These are phyloP conservation scores for Leptodactylus fallax DNA, from an alignment of 2,797 vertebrate species.

Conservation along the genomic window DNA sequence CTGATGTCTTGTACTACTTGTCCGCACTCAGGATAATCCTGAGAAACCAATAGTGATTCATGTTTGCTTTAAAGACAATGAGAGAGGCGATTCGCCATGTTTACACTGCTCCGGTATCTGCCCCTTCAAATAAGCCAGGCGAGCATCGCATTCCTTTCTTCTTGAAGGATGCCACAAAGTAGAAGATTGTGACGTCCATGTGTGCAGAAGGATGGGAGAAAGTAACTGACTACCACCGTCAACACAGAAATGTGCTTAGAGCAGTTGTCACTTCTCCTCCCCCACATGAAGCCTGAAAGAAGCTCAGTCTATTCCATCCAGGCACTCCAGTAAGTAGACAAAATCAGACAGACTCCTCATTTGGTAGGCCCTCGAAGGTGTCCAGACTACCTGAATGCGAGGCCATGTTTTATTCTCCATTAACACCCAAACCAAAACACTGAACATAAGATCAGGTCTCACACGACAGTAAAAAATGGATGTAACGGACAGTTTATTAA, in stretches of 20 bases:
- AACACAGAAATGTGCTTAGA: background rate
- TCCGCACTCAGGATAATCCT: constrained; percentile 30
- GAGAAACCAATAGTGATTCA: constrained; percentile 45
- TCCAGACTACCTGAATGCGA: too few relatives aligned
- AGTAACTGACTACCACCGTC: background rate
- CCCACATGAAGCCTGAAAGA: background rate
- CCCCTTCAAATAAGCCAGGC: background rate
- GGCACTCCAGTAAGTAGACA: too few relatives aligned
- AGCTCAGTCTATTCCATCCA: too few relatives aligned
- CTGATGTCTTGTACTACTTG: constrained; percentile 29
- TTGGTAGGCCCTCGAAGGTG: too few relatives aligned
- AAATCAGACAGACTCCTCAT: too few relatives aligned
- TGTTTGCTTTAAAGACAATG: constrained; percentile 45
- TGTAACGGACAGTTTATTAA: too few relatives aligned
- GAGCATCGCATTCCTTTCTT: constrained; percentile 8
- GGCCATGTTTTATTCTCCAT: too few relatives aligned
- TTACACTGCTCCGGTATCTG: constrained; percentile 11
- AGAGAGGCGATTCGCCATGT: constrained; percentile 20
- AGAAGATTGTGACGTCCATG: background rate
- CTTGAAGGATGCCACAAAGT: background rate
- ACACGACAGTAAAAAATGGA: too few relatives aligned
- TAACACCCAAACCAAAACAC: too few relatives aligned
- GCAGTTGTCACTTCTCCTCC: background rate
- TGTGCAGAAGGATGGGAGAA: too few relatives aligned
- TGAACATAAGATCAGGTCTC: too few relatives aligned